A percentile compares a stretch with the other conserved stretches of the same genome.
These are phyloP conservation scores for Epinotia nisella DNA, from an alignment of 2,888 invertebrate genomes.

Conservation along the genomic window DNA sequence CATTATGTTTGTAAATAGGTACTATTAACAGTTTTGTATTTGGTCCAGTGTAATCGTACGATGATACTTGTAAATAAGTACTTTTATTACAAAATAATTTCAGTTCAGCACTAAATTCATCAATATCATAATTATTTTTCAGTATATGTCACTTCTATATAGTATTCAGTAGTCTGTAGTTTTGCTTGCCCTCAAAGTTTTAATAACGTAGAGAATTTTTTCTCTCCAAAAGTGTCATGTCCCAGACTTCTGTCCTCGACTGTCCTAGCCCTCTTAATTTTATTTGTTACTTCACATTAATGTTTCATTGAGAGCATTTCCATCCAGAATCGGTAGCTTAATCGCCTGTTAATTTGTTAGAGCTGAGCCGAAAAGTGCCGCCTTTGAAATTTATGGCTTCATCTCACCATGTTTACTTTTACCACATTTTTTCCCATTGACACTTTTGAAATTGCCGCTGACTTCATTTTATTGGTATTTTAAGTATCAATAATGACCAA, in stretches of 20 bases:
- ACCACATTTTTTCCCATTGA: slow-evolving; percentile 57
- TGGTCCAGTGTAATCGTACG: too few species aligned
- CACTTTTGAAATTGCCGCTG: slow-evolving; percentile 58
- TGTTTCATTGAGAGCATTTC: slow-evolving; percentile 66
- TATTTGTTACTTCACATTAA: slow-evolving; percentile 77
- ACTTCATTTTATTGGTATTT: slow-evolving; percentile 55
- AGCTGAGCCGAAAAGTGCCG: slow-evolving; percentile 77
- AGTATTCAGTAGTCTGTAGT: background rate
- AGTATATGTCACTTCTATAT: background rate
- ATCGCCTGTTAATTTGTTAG: slow-evolving; percentile 83
- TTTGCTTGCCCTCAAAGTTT: background rate
- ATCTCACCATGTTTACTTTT: slow-evolving; percentile 75
- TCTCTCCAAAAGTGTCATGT: background rate
- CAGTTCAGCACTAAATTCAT: background rate
- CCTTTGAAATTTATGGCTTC: slow-evolving; percentile 79
- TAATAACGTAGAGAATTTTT: background rate
- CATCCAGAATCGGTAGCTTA: slow-evolving; percentile 81
- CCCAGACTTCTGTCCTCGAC: slow-evolving; percentile 47
- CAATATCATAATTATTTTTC: background rate
- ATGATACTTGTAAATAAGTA: too few species aligned
- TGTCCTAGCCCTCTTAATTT: slow-evolving; percentile 64
- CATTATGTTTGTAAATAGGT: too few species aligned
- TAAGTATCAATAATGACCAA: slow-evolving; percentile 61
- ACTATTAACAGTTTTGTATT: too few species aligned
- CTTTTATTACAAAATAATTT: background rate